Evolutionary conservation across 2,797 vertebrate genomes (phyloP), one percentile per base, ranked within the genome.

Genomic region (Setipinna tenuifilis): DNA sequence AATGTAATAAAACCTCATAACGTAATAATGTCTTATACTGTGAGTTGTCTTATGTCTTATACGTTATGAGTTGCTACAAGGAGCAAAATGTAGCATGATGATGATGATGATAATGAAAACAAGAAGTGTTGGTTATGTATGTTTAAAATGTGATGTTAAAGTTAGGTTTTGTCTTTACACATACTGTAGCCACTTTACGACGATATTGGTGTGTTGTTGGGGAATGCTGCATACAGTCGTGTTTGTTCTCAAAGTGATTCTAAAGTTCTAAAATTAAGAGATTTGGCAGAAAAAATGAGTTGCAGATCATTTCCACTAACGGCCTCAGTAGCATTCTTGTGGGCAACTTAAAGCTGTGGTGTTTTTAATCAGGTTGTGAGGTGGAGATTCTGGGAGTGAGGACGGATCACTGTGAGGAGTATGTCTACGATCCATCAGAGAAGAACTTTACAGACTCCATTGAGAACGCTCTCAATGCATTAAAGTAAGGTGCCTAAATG

Each of bases 351-450:
- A 25, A 65, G 61, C 5, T 82, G n/a, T 75, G 75, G 59, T 84
- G 71, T 35, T 86, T 83, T 12, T 68, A 80, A 78, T 78, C 86
- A 99, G 98, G 98, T 85, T 99, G 98, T 0, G 98, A 99, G 89
- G 97, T 98, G 0, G 94, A 97, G 93, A 99, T 99, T 93, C 95
- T 97, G 85, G 96, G 97, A 44, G 93, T 97, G 68, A 95, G 91
- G 86, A 96, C 98, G 19, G 93, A 95, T 6, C 96, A 97, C 86
- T 99, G 98, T 91, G 94, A 96, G 0, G 93, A 97, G 86, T 98
- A 99, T 85, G 93, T 97, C 90, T 95, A 94, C 2, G 94, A 96
- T 86, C 97, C 97, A 0, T 95, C 98, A 7, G 94, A 96, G 86
- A 94, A 91, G 82, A 95, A 97, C 86, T 95, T 99, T 0, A 95